phyloP scores from a whole-genome alignment of 2,797 vertebrate species.

The Enteromius paludinosus region DNA sequence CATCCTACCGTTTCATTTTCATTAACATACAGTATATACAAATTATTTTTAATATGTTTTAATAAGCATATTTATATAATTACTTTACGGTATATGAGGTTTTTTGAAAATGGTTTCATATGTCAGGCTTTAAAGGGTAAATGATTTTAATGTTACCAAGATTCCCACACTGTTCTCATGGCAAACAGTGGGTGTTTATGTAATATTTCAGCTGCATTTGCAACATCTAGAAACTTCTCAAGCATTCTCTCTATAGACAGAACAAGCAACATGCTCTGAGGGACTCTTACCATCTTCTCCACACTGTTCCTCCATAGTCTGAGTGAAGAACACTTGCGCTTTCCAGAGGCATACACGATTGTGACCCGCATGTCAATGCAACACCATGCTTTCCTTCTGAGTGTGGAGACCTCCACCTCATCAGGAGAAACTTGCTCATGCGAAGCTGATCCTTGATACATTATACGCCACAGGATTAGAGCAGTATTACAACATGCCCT shows the following conservation, averaged over 20 bases:
- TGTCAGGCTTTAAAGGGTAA: neutral
- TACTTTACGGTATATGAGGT: neutral
- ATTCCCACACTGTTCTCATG: neutral
- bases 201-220: neutral
- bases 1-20: neutral
- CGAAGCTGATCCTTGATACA: conserved; percentile 72
- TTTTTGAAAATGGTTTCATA: neutral
- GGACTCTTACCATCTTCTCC: conserved; percentile 8
- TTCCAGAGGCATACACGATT: conserved; percentile 32
- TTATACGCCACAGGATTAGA: conserved; percentile 78
- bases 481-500: conserved; percentile 66
- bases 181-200: neutral
- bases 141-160: neutral
- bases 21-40: neutral
- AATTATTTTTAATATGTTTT: neutral
- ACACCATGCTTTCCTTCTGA: conserved; percentile 67
- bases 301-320: neutral
- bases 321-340: conserved; percentile 19
- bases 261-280: conserved; percentile 60
- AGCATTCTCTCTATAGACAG: conserved; percentile 7
- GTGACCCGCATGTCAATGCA: conserved; percentile 48
- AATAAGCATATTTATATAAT: neutral
- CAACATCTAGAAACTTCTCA: conserved; percentile 3
- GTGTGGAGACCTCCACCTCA: conserved; percentile 67
- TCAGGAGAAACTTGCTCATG: conserved; percentile 68